phyloP scores from a whole-genome alignment of 2,113 vertebrate genomes.

The Macaca nemestrina region DNA sequence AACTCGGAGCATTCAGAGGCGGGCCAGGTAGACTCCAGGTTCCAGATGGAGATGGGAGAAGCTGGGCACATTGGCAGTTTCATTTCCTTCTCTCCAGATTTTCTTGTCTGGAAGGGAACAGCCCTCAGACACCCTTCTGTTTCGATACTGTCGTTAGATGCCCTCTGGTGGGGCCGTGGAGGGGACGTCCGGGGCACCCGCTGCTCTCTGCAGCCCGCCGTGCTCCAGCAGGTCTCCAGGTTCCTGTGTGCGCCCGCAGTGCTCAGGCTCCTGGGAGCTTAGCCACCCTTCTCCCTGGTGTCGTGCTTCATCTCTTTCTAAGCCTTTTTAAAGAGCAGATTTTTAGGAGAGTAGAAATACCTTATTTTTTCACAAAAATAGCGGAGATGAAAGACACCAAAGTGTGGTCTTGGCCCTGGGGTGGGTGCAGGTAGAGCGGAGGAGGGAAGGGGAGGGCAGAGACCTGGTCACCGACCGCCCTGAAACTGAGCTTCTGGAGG shows the following conservation, averaged over 20 bases:
- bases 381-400: neutral
- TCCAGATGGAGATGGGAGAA: neutral
- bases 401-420: fast-evolving
- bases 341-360: neutral
- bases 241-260: neutral
- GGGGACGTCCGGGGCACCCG: neutral
- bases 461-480: neutral
- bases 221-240: neutral
- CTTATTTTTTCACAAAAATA: fast-evolving
- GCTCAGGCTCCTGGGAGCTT: neutral
- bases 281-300: neutral
- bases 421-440: no score
- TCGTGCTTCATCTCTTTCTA: no score
- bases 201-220: neutral
- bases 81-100: neutral
- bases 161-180: neutral
- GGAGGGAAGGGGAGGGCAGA: neutral
- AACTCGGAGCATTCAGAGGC: neutral
- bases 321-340: no score
- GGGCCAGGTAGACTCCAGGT: neutral
- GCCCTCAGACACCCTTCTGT: neutral
- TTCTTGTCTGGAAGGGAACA: neutral
- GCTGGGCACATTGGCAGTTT: neutral
- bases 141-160: fast-evolving
- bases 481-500: neutral